A percentile compares a stretch with the other conserved stretches of the same genome.
Evolutionary conservation across 2,113 vertebrate species (phyloP).

Genomic region (Toxostoma redivivum): DNA sequence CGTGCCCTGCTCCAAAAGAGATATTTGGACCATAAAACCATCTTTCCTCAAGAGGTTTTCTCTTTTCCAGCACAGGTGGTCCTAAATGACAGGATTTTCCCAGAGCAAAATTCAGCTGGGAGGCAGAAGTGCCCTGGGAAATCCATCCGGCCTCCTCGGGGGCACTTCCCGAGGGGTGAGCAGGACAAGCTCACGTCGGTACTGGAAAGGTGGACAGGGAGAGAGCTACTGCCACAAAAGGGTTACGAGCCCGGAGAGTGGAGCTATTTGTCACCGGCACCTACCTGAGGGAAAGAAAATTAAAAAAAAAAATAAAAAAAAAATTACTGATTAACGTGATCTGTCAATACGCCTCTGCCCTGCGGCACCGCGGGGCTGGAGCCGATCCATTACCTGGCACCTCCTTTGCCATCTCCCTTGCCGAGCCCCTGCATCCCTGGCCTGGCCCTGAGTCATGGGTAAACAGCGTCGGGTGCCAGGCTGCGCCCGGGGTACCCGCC

Average conservation of each 20-base stretch:
- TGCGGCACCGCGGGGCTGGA: constrained; percentile 5
- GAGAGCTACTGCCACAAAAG: not conserved
- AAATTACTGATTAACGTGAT: constrained; percentile 60
- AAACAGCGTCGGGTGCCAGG: constrained; percentile 60
- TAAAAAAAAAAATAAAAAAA: not conserved
- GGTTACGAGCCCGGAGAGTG: not conserved
- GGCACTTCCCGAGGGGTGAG: not conserved
- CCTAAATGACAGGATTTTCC: not conserved
- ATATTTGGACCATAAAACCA: not conserved
- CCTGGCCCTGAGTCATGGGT: constrained; percentile 30
- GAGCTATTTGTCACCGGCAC: not conserved
- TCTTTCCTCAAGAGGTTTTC: not conserved
- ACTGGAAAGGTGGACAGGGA: not conserved
- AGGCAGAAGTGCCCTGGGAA: not conserved
- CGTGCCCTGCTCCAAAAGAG: not conserved
- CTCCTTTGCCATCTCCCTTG: constrained; percentile 48
- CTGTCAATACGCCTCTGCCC: constrained; percentile 61
- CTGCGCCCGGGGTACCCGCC: not conserved
- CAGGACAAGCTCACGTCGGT: not conserved
- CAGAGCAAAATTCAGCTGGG: not conserved
- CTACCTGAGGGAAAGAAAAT: not conserved
- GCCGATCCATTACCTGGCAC: constrained; percentile 52
- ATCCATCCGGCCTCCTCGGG: not conserved
- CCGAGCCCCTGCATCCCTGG: constrained; percentile 2
- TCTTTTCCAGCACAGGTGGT: too few species aligned